Conservation (phyloP, 2,888 invertebrate genomes). For the Corythucha ciliata region DNA sequence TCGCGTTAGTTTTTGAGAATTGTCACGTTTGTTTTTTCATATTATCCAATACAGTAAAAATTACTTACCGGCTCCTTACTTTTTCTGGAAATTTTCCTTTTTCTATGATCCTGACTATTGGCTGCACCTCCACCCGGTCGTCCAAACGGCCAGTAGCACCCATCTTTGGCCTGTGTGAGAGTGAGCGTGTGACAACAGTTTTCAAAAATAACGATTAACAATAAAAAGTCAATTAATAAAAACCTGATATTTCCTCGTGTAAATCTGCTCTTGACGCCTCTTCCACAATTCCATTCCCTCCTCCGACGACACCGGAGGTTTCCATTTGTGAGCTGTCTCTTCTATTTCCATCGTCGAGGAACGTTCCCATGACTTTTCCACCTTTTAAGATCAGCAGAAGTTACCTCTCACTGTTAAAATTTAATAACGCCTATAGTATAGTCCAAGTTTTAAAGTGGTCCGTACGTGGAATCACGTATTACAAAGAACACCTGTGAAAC, state of each 20-base stretch:
- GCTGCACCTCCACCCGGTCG: constrained; percentile 66
- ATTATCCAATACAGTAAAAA: background rate
- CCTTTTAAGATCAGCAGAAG: too few species aligned
- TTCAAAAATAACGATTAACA: too few species aligned
- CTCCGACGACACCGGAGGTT: background rate
- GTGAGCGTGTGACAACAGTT: too few species aligned
- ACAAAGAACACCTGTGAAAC: too few species aligned
- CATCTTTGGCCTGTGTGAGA: constrained; percentile 56
- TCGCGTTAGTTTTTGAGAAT: too few species aligned
- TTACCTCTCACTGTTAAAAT: too few species aligned
- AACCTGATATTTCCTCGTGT: background rate
- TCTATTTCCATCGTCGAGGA: background rate
- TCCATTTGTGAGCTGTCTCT: background rate
- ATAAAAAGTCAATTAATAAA: too few species aligned
- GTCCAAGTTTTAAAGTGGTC: too few species aligned
- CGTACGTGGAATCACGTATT: too few species aligned
- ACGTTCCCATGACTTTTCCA: too few species aligned
- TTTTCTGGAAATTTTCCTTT: background rate
- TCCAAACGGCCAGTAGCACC: constrained; percentile 70
- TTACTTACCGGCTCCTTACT: background rate
- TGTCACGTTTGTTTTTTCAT: too few species aligned
- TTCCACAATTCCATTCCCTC: constrained; percentile 3
- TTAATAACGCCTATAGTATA: too few species aligned
- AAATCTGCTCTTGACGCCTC: background rate
- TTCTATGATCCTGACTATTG: constrained; percentile 40